A percentile compares a stretch with the other conserved stretches of the same genome.
phyloP scores from a whole-genome alignment of 2,797 vertebrate species.

The Harpagifer antarcticus region DNA sequence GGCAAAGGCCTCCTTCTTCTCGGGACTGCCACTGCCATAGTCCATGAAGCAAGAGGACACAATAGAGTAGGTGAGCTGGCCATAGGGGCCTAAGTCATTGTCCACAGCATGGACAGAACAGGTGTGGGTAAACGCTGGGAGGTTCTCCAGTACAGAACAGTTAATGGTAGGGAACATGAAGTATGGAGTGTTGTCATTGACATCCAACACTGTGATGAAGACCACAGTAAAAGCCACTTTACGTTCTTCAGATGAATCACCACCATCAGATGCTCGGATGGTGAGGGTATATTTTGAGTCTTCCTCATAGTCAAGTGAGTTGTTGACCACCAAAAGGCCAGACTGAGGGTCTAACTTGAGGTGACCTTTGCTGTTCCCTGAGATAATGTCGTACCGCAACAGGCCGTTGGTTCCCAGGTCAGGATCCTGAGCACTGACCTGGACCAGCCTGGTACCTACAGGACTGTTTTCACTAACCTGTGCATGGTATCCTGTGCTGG shows the following conservation, averaged over 20 bases:
- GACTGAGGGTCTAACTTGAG: conserved; percentile 86
- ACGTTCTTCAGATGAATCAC: conserved; percentile 63
- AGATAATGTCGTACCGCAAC: conserved; percentile 87
- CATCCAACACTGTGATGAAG: conserved; percentile 87
- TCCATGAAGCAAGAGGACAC: conserved; percentile 87
- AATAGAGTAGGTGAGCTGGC: conserved; percentile 91
- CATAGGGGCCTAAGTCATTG: conserved; percentile 90
- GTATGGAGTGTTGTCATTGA: conserved; percentile 92
- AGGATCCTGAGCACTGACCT: conserved; percentile 86
- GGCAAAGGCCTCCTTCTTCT: conserved; percentile 87
- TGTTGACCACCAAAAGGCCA: conserved; percentile 86
- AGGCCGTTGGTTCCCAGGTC: conserved; percentile 87
- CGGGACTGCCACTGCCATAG: conserved; percentile 75
- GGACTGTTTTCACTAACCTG: conserved; percentile 87
- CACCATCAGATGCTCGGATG: conserved; percentile 87
- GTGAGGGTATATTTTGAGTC: conserved; percentile 86
- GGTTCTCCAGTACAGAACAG: conserved; percentile 89
- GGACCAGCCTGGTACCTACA: conserved; percentile 81
- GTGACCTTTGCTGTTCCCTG: conserved; percentile 88
- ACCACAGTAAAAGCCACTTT: conserved; percentile 88
- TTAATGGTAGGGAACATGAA: conserved; percentile 88
- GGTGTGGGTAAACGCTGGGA: conserved; percentile 86
- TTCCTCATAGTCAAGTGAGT: conserved; percentile 90
- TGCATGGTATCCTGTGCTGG: conserved; percentile 82
- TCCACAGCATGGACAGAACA: conserved; percentile 90